Conservation (phyloP, 2,113 vertebrate genomes). For the Mormoops blainvillei region DNA sequence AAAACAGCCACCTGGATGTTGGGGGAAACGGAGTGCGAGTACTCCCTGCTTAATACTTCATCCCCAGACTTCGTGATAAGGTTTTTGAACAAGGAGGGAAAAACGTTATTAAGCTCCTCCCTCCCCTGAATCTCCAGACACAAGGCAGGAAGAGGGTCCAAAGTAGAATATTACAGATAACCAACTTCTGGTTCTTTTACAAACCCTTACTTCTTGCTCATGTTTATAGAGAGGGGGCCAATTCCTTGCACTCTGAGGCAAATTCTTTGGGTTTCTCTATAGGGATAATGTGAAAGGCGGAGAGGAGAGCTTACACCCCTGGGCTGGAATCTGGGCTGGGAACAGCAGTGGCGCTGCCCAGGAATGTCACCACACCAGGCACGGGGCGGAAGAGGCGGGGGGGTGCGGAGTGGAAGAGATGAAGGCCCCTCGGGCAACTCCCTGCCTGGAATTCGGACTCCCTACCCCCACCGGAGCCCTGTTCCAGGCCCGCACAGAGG, state of each 20-base stretch:
- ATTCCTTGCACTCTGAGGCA: background rate
- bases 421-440: background rate
- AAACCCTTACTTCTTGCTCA: background rate
- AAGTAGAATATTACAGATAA: background rate
- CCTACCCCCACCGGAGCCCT: background rate
- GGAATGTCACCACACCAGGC: background rate
- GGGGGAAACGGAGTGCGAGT: background rate
- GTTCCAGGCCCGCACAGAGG: background rate
- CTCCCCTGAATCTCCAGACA: background rate
- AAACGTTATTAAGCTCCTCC: slow-evolving; percentile 3
- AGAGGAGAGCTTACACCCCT: background rate
- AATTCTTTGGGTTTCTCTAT: background rate
- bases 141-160: background rate
- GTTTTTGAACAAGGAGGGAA: slow-evolving; percentile 29
- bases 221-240: background rate
- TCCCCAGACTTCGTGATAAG: background rate
- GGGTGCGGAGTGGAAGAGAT: background rate
- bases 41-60: background rate
- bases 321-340: background rate
- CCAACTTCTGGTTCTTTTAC: background rate
- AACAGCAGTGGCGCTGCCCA: background rate
- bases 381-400: background rate
- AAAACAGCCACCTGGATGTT: background rate
- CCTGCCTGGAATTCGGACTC: background rate
- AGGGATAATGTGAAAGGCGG: background rate